Evolutionary conservation across 2,113 vertebrate species (phyloP).

Genomic region (Burhinus oedicnemus): DNA sequence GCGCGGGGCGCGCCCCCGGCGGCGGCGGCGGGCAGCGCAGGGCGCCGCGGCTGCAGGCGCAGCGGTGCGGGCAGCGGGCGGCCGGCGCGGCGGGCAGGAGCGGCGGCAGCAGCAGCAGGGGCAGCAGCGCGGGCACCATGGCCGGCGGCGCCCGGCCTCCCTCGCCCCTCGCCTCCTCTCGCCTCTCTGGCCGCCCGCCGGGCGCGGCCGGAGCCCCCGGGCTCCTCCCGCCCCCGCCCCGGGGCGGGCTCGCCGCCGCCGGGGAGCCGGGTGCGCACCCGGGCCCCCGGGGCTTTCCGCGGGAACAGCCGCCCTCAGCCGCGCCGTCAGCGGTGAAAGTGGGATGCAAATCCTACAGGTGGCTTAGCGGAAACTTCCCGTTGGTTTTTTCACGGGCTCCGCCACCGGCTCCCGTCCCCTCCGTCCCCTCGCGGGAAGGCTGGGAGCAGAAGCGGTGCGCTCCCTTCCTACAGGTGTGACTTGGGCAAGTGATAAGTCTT

Average conservation of each 20-base stretch:
- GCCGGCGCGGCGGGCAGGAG: not conserved
- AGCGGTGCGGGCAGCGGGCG: slow-evolving; percentile 46
- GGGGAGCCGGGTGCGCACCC: not conserved
- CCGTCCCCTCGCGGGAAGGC: fast-evolving
- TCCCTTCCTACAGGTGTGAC: fast-evolving
- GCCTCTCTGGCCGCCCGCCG: no score
- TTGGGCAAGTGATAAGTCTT: no score
- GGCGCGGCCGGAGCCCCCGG: no score
- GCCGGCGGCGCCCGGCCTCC: not conserved
- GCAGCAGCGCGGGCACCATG: not conserved
- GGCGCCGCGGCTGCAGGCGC: slow-evolving; percentile 50
- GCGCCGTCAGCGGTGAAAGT: fast-evolving
- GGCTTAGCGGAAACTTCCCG: not conserved
- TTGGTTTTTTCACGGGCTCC: fast-evolving
- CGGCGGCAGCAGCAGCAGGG: not conserved
- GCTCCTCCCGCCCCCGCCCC: not conserved
- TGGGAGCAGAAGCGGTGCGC: fast-evolving
- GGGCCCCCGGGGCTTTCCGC: fast-evolving
- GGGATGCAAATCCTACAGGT: not conserved
- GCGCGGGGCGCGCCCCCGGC: not conserved
- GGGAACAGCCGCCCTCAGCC: fast-evolving
- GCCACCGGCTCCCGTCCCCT: fast-evolving
- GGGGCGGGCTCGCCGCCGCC: not conserved
- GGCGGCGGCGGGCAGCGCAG: slow-evolving; percentile 51
- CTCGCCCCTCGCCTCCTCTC: not conserved